Evolutionary conservation across 2,797 vertebrate genomes (phyloP), one percentile per base, ranked within the genome.

Genomic region (Peromyscus nudipes): DNA sequence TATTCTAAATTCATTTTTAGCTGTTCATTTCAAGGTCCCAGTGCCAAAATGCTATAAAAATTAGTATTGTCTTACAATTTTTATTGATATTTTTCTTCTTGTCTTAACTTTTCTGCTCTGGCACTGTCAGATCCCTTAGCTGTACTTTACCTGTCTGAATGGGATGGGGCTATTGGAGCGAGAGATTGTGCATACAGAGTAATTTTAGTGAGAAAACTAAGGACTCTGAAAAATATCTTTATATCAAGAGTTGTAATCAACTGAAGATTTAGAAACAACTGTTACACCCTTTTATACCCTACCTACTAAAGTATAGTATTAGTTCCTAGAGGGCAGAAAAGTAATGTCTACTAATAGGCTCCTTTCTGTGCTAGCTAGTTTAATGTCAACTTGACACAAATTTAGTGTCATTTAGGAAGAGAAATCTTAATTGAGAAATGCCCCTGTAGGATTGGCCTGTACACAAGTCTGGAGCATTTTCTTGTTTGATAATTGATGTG

Each of bases 1-100:
- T 94, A 88, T 79, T 29, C 23, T 81, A 0, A 29, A n/a, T 96
- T 97, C 29, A 75, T 64, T 82, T 94, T 81, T 84, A 89, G 34
- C 82, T 91, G 17, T 55, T 95, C 2, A 73, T 82, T 89, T 95
- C 11, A 90, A 73, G 14, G 43, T 46, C 31, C 2, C 0, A 31
- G 1, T 88, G 46, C 19, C 40, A 90, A 71, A 96, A 60, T 96
- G 19, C 37, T 81, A 19, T 60, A 16, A 81, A 94, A 77, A 85
- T 85, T 25, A 60, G 19, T 80, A 6, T 43, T 69, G 9, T 93
- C 29, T 49, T 89, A 27, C 37, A 19, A 43, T 93, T 82, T 25
- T 92, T 57, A 62, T 86, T 92, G 55, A n/a, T 31, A 34, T 49
- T 85, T 92, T 95, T 86, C 46, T 55, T 67, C n/a, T 27, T 67